Evolutionary conservation across 1,140 invertebrate species (phyloP).

Genomic region (Trichonephila inaurata): DNA sequence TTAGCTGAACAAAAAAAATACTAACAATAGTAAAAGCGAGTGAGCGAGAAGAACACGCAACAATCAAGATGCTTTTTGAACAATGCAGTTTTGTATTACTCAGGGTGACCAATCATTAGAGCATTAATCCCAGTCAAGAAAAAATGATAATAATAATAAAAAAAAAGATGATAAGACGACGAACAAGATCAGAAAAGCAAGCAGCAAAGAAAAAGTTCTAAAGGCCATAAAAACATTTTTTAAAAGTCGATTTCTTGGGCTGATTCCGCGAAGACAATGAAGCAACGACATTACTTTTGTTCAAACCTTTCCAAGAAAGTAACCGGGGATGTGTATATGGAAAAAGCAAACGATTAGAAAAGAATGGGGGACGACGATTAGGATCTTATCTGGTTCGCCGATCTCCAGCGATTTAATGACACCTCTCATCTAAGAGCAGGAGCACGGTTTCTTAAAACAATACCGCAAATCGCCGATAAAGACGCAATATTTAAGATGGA

Average conservation of each 20-base stretch:
- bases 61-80: constrained; percentile 46
- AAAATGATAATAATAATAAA: neutral
- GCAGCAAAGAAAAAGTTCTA: constrained; percentile 46
- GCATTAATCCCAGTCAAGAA: constrained; percentile 42
- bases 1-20: constrained; percentile 38
- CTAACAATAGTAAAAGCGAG: constrained; percentile 24
- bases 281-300: constrained; percentile 67
- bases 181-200: constrained; percentile 35
- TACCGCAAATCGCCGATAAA: constrained; percentile 68
- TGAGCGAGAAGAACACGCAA: constrained; percentile 26
- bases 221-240: constrained; percentile 63
- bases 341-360: constrained; percentile 69
- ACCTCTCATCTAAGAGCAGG: constrained; percentile 44
- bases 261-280: constrained; percentile 66
- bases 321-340: constrained; percentile 8
- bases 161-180: constrained; percentile 45
- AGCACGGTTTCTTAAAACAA: constrained; percentile 63
- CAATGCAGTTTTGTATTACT: constrained; percentile 71
- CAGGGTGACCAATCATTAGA: constrained; percentile 50
- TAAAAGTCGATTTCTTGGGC: constrained; percentile 68
- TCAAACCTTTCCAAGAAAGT: constrained; percentile 63
- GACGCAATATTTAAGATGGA: constrained; percentile 43
- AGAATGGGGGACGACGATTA: constrained; percentile 58
- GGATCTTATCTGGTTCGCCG: constrained; percentile 27
- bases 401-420: constrained; percentile 60